Evolutionary conservation across 2,113 vertebrate genomes (phyloP).

Genomic region (Antennarius striatus): DNA sequence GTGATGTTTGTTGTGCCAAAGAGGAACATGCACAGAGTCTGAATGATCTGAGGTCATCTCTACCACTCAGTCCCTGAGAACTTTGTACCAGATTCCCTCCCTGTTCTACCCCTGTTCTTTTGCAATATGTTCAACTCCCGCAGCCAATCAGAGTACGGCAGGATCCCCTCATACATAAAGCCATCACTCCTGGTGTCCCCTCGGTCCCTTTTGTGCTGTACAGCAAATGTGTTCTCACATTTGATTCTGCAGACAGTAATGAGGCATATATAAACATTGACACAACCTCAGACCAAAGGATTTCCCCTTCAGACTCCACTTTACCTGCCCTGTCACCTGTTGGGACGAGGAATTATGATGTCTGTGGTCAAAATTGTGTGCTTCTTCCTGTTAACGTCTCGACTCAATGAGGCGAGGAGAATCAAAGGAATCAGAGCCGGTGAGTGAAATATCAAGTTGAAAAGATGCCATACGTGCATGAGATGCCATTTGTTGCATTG

Average conservation of each 20-base stretch:
- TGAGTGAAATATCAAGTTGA: constrained; percentile 48
- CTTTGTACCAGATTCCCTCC: neutral
- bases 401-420: constrained; percentile 66
- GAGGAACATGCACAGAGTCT: neutral
- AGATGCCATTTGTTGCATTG: too few relatives aligned
- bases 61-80: neutral
- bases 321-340: constrained; percentile 8
- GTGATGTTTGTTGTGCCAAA: neutral
- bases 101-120: constrained; percentile 43
- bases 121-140: constrained; percentile 51
- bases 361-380: constrained; percentile 60
- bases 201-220: constrained; percentile 14
- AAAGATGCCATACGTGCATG: neutral
- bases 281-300: constrained; percentile 11
- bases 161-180: constrained; percentile 43
- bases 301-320: constrained; percentile 9
- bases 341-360: constrained; percentile 64
- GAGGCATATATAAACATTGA: constrained; percentile 26
- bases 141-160: constrained; percentile 61
- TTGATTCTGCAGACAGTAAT: constrained; percentile 12
- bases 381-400: constrained; percentile 61
- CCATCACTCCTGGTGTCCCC: constrained; percentile 9
- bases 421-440: constrained; percentile 60
- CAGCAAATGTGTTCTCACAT: constrained; percentile 3
- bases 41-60: neutral